Evolutionary conservation across 2,113 vertebrate species (phyloP).

Genomic region (Nesospiza acunhae): DNA sequence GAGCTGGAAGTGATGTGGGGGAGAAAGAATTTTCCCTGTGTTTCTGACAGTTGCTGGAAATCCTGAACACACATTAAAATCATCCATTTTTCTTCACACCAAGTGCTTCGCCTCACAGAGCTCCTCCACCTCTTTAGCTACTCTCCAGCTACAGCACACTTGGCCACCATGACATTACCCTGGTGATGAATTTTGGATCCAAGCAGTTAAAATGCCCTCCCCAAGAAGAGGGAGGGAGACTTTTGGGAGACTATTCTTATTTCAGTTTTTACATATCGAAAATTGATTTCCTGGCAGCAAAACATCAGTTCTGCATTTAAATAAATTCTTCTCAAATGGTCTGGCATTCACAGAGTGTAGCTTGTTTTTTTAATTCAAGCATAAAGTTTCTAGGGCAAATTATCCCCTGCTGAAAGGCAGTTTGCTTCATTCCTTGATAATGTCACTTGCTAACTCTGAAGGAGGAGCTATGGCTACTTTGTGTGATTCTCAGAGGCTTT

Average conservation of each 20-base stretch:
- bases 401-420: constrained; percentile 33
- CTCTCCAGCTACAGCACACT: not conserved
- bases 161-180: not conserved
- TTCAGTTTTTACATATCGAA: not conserved
- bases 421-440: constrained; percentile 2
- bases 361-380: constrained; percentile 22
- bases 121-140: not conserved
- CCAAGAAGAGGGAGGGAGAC: not conserved
- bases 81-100: not conserved
- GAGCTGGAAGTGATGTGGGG: not conserved
- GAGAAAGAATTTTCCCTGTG: not conserved
- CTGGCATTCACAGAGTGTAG: not conserved
- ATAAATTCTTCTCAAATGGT: not conserved
- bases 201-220: not conserved
- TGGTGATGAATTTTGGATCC: not conserved
- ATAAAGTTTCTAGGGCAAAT: constrained; percentile 35
- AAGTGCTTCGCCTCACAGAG: not conserved
- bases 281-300: not conserved
- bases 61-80: not conserved
- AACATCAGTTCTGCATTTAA: not conserved
- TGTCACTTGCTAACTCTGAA: not conserved
- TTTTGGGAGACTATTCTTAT: not conserved
- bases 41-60: not conserved
- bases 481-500: not conserved
- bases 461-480: constrained; percentile 30